Evolutionary conservation across 1,140 invertebrate genomes (phyloP), one percentile per base, ranked within the genome.

Genomic region (Pseudomyrmex cubaensis): DNA sequence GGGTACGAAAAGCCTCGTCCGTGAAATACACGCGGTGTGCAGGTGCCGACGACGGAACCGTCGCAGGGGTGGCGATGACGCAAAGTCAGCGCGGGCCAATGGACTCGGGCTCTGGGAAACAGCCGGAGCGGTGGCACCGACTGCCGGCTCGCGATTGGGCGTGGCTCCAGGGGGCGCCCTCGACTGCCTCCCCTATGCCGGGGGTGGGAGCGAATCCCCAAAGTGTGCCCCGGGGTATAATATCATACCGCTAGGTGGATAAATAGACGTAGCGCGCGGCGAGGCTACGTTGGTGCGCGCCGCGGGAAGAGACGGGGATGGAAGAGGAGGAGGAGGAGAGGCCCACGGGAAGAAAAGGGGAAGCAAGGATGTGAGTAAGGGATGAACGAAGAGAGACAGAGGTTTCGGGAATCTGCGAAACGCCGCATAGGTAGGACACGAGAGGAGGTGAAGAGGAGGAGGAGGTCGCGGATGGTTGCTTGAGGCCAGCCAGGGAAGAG

Each of bases 171-270:
- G 74, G 85, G 86, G 82, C 74, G 84, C 70, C 74, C 62, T 61
- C 80, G 78, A 35, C 61, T 76, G 66, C 57, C 48, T 20, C 61
- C 54, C n/a, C 57, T 20, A 10, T 22, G 17, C 72, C 13, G 46
- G 85, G 52, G 46, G 66, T 75, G 82, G 87, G 82, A 87, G 72
- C 82, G 74, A 86, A 75, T 85, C 57, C 80, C 84, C 89, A 87
- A 90, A 92, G 91, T 91, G 89, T 91, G 93, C 93, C 92, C 87
- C 91, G 88, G 93, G 93, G 92, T 94, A 91, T 93, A 93, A 94
- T 93, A 94, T 93, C 92, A 93, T 94, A 93, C 92, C 92, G 91
- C 92, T 92, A 91, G 88, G 89, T 93, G 92, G 91, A 93, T 92
- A 94, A 94, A 94, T 93, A 93, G 92, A 93, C 92, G 66, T 70